Conservation (phyloP, 2,113 vertebrate species). For the Eonycteris spelaea region DNA sequence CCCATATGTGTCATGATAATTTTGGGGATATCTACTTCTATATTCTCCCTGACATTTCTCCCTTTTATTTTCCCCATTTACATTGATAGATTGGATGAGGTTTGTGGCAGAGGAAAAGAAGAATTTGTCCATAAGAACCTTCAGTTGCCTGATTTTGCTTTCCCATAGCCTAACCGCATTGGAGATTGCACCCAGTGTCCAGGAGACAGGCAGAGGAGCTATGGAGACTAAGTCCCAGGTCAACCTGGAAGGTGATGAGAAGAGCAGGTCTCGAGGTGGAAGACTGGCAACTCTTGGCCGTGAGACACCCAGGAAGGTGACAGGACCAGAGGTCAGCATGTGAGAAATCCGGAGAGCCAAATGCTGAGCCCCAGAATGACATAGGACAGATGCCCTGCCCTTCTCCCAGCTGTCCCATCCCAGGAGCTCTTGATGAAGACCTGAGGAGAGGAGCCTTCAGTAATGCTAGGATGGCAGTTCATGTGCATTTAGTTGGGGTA, state of each 20-base stretch:
- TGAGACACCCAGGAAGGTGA: neutral
- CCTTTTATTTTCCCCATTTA: neutral
- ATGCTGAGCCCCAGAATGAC: too few relatives aligned
- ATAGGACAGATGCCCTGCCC: neutral
- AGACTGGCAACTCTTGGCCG: fast-evolving
- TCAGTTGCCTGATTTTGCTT: neutral
- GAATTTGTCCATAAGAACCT: neutral
- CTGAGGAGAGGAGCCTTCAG: fast-evolving
- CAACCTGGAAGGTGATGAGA: too few relatives aligned
- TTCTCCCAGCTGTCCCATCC: too few relatives aligned
- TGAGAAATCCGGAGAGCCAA: neutral
- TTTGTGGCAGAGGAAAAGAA: neutral
- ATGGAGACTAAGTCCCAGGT: neutral
- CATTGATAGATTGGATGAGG: neutral
- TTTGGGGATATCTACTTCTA: neutral
- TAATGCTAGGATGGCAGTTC: neutral
- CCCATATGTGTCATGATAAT: neutral
- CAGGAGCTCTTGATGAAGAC: neutral
- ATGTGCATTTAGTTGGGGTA: too few relatives aligned
- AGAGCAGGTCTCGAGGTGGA: neutral
- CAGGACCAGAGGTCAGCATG: neutral
- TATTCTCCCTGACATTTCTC: neutral
- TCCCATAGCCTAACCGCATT: neutral
- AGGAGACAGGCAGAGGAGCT: neutral
- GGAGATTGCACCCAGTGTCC: neutral